These are phyloP conservation scores for Ophiothrix spiculata DNA, from an alignment of 35 echinoderm and acorn worm species.

Conservation along the genomic window DNA sequence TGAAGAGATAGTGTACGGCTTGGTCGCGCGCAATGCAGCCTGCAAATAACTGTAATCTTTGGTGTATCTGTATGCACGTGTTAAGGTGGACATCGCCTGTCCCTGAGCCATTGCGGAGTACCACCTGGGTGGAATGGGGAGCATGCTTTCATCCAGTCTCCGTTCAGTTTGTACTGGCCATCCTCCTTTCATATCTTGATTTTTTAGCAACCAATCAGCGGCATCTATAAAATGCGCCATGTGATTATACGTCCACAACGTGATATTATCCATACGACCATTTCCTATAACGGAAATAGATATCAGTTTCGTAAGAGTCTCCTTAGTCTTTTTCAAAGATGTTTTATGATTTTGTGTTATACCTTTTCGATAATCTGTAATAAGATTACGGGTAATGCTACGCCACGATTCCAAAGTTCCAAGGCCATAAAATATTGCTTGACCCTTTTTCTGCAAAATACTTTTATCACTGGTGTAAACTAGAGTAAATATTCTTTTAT, in stretches of 20 bases:
- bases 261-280: constrained; percentile 74
- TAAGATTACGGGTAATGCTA: constrained; percentile 63
- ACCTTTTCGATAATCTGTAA: constrained; percentile 71
- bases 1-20: constrained; percentile 58
- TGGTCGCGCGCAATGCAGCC: constrained; percentile 60
- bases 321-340: constrained; percentile 39
- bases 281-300: constrained; percentile 63
- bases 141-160: constrained; percentile 55
- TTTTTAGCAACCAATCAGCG: constrained; percentile 64
- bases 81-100: constrained; percentile 79
- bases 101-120: constrained; percentile 94
- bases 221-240: constrained; percentile 85
- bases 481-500: constrained; percentile 45
- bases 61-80: constrained; percentile 58
- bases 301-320: constrained; percentile 32
- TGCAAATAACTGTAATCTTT: constrained; percentile 48
- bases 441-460: constrained; percentile 33
- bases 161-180: constrained; percentile 78
- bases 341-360: constrained; percentile 44
- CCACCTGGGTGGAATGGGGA: constrained; percentile 59
- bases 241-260: constrained; percentile 57
- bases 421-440: constrained; percentile 54
- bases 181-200: constrained; percentile 77
- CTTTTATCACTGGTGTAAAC: constrained; percentile 47
- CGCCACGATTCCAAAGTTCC: constrained; percentile 59